Evolutionary conservation across 2,113 vertebrate genomes (phyloP), one percentile per base, ranked within the genome.

Genomic region (Bufo gargarizans): DNA sequence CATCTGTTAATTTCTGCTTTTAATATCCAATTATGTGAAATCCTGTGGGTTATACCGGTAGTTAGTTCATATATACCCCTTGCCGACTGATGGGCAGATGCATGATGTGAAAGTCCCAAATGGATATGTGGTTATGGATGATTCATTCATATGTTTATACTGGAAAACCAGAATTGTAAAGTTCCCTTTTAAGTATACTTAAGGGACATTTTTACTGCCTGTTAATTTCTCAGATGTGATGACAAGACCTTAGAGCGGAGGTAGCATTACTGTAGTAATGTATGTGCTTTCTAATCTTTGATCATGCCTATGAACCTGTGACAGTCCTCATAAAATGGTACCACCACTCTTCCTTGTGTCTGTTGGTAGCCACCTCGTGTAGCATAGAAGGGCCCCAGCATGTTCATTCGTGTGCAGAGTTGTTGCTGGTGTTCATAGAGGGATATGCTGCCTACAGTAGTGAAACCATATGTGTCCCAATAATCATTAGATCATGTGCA

Each of bases 161-260:
- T 82, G 59, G 17, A 43, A 20, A 43, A 45, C 79, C 58, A 61
- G 58, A 63, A 49, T 82, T 17, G 58, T 63, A n/a, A 82, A 7
- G 33, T 12, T 82, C 19, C 43, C 79, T 49, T 82, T 82, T 63
- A 82, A 82, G 59, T 82, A 10, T 19, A 2, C 59, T 82, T 63
- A 47, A 49, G 79, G 59, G 79, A 82, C 79, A 63, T 9, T 65
- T 82, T 82, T 63, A 82, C 19, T 63, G 58, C 58, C 45, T 63
- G 53, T 13, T 56, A 14, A 81, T 63, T 63, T 81, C 78, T 80
- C 33, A 59, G 55, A 80, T 33, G 12, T 81, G 56, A 45, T 45
- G 56, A 80, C 43, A 80, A 80, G 14, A 59, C 8, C 6, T 80
- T 16, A 14, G 10, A 59, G 50, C 22, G 59, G 17, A 33, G 79